Conservation (phyloP, 2,888 invertebrate genomes). For the Cephus pulcher region DNA sequence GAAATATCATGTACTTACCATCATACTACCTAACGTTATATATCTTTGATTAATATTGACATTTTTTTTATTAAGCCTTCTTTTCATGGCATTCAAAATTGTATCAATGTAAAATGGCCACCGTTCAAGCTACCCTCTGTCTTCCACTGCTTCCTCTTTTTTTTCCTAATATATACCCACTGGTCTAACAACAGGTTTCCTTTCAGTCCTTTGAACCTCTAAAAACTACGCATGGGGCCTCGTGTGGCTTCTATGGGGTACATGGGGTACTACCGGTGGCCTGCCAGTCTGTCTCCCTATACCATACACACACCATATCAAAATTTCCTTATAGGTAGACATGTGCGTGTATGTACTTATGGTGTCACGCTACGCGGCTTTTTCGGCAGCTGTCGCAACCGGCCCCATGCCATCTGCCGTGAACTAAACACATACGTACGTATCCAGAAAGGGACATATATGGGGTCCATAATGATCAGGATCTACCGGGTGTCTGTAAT, state of each 20-base stretch:
- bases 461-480: constrained; percentile 2
- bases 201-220: constrained; percentile 21
- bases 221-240: constrained; percentile 32
- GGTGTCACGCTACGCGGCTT: constrained; percentile 36
- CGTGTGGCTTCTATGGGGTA: constrained; percentile 13
- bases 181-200: constrained; percentile 37
- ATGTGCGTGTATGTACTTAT: constrained; percentile 6
- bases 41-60: background rate
- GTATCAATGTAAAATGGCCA: background rate
- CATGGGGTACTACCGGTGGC: constrained; percentile 13
- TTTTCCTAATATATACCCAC: background rate
- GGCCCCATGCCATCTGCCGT: constrained; percentile 53
- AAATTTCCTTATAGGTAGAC: background rate
- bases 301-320: background rate
- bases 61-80: background rate
- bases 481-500: background rate
- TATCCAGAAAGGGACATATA: background rate
- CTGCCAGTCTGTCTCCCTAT: background rate
- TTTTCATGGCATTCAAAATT: background rate
- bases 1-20: background rate
- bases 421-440: constrained; percentile 28
- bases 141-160: background rate
- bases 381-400: constrained; percentile 52
- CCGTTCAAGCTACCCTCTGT: background rate
- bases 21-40: background rate